Base-by-base conservation (phyloP, 2,797 vertebrate species). In the Periophthalmus magnuspinnatus region DNA sequence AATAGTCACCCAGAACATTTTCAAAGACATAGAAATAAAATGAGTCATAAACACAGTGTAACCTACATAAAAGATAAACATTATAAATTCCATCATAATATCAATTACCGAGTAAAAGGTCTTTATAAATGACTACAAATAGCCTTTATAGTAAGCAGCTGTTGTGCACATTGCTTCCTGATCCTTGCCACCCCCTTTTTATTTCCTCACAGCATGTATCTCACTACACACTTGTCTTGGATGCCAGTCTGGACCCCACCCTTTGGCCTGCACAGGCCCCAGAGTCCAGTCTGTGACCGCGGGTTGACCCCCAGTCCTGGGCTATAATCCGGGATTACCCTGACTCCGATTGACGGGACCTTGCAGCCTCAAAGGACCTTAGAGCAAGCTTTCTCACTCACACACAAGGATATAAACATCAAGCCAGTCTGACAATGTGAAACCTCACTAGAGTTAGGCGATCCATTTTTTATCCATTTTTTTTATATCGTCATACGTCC, bases 281-380 rank as follows among this genome's bases (percentile, higher is more conserved):
- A 82, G 58, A 65, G 66, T 81, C 66, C 72, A 63, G 85, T 76
- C 79, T 81, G 66, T 60, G 89, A 90, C 90, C 86, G 70, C 67
- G 74, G 72, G 56, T 38, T 89, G 90, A 92, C 88, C 89, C 86
- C 61, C 24, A 64, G 73, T 88, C 75, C 85, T 85, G 76, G 82
- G 69, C 78, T 87, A 71, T 92, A 91, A 92, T 91, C 87, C 84
- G 74, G 86, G 88, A 92, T 93, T 91, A 91, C 75, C 67, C 76
- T 57, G 70, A 69, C 75, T 80, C 76, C 80, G 71, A 82, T 80
- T 83, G 78, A 83, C 77, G 77, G 76, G 68, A 67, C 70, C 72
- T 66, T 59, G 21, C 63, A 69, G 50, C 68, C 71, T 86, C 67
- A 77, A 84, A 58, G 24, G 78, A 82, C 74, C 59, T 73, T 65